A percentile compares a stretch with the other conserved stretches of the same genome.
Evolutionary conservation across 2,888 invertebrate genomes (phyloP).

Genomic region (Oligia strigilis): DNA sequence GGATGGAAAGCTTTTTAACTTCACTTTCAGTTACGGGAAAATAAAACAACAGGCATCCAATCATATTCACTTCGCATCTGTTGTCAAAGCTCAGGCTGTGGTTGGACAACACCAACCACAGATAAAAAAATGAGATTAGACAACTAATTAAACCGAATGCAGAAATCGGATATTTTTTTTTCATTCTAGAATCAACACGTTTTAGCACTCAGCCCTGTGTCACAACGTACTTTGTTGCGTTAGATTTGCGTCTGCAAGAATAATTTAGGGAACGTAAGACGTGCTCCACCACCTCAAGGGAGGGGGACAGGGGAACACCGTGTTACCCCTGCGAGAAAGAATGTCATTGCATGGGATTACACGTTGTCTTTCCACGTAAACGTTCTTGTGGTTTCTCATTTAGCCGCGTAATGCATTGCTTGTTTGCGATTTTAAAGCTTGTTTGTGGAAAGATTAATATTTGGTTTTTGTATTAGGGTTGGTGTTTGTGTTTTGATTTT

Average conservation of each 20-base stretch:
- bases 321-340: slow-evolving; percentile 37
- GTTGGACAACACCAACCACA: neutral
- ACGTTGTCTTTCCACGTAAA: slow-evolving; percentile 22
- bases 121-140: slow-evolving; percentile 11
- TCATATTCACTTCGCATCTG: neutral
- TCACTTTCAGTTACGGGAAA: neutral
- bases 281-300: slow-evolving; percentile 3
- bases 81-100: neutral
- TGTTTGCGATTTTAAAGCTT: slow-evolving; percentile 9
- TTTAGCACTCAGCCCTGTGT: slow-evolving; percentile 40
- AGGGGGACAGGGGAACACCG: neutral
- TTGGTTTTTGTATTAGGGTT: slow-evolving; percentile 3
- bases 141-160: neutral
- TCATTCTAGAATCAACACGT: slow-evolving; percentile 13
- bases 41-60: neutral
- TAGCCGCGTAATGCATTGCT: slow-evolving; percentile 16
- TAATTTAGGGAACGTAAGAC: slow-evolving; percentile 60
- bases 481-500: slow-evolving; percentile 4
- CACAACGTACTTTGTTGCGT: slow-evolving; percentile 56
- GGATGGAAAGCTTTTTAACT: neutral
- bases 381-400: slow-evolving; percentile 29
- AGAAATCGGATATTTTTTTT: neutral
- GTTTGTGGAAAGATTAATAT: slow-evolving; percentile 23
- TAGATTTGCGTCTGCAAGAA: slow-evolving; percentile 62
- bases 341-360: slow-evolving; percentile 36